Base-by-base conservation (phyloP, 2,797 vertebrate species). In the Octomys mimax region DNA sequence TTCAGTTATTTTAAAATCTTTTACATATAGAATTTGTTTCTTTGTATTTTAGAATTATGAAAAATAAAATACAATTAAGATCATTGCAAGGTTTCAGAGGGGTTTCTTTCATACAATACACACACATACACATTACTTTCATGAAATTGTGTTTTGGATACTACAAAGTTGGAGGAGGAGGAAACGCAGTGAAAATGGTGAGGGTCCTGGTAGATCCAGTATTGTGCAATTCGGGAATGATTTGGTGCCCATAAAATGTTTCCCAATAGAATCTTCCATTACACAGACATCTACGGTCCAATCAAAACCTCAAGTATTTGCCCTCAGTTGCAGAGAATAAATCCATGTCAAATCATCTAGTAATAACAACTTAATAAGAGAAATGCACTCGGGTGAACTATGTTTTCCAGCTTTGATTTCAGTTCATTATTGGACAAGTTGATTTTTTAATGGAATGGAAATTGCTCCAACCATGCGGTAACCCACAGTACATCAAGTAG, bases 361-460 rank as follows among this genome's bases (percentile, higher is more conserved):
- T 83, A 87, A 59, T 64, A 93, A 75, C 36, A 89, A 89, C 81
- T 92, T 93, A 75, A 93, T 93, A 93, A 92, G 91, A 93, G 89
- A 95, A 92, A 85, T 70, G 14, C 11, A 75, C 21, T 28, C 70
- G 87, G 68, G 33, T 5, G 57, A 79, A 77, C n/a, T 79, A 26
- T 93, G 57, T 66, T 36, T 88, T 95, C 84, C 19, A 6, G 49
- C 52, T 90, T 33, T 81, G 28, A 84, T 75, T 92, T 36, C 61
- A 28, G 12, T 85, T 95, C 68, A 90, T 91, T 78, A 71, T 87
- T 92, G 57, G 82, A 26, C 57, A 71, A 90, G 39, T 39, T 78
- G 83, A 88, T 92, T 78, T 61, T 92, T 80, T 85, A 96, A 91
- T 66, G 68, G 33, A 81, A 82, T 78, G 61, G 57, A 94, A 88